phyloP scores from a whole-genome alignment of 2,797 vertebrate species.

The Chanos chanos region DNA sequence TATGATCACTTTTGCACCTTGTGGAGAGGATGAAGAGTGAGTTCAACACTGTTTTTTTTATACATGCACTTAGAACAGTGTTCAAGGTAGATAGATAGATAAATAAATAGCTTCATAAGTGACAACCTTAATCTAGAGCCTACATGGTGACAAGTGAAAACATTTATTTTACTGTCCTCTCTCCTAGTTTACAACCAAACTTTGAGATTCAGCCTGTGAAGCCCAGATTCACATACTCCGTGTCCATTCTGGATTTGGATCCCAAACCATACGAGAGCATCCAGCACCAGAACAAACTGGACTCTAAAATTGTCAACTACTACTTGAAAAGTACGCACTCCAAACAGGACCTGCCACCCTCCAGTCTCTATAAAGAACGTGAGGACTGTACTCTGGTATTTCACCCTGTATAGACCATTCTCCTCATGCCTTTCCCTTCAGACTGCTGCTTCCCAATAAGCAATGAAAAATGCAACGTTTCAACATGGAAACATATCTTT shows the following conservation, averaged over 20 bases:
- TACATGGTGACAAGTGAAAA: neutral
- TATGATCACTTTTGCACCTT: constrained; percentile 88
- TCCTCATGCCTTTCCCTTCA: neutral
- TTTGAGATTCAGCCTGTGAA: constrained; percentile 71
- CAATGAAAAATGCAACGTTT: constrained; percentile 19
- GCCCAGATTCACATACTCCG: constrained; percentile 80
- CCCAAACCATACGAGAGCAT: constrained; percentile 93
- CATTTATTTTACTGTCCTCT: neutral
- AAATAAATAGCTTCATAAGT: no score
- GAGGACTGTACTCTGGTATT: constrained; percentile 91
- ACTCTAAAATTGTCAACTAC: constrained; percentile 88
- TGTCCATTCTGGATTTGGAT: constrained; percentile 93
- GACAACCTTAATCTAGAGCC: no score
- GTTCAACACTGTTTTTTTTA: constrained; percentile 41
- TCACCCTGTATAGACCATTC: constrained; percentile 77
- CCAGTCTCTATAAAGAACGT: constrained; percentile 73
- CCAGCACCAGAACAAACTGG: constrained; percentile 85
- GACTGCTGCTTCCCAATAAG: constrained; percentile 30
- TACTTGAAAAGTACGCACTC: constrained; percentile 79
- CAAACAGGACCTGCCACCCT: constrained; percentile 66
- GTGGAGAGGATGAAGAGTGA: constrained; percentile 79
- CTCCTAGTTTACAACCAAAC: constrained; percentile 73
- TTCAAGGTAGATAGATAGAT: no score
- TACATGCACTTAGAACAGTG: neutral
- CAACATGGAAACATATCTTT: constrained; percentile 13